Conservation (phyloP, 2,797 vertebrate genomes). For the Lithobates sylvaticus region DNA sequence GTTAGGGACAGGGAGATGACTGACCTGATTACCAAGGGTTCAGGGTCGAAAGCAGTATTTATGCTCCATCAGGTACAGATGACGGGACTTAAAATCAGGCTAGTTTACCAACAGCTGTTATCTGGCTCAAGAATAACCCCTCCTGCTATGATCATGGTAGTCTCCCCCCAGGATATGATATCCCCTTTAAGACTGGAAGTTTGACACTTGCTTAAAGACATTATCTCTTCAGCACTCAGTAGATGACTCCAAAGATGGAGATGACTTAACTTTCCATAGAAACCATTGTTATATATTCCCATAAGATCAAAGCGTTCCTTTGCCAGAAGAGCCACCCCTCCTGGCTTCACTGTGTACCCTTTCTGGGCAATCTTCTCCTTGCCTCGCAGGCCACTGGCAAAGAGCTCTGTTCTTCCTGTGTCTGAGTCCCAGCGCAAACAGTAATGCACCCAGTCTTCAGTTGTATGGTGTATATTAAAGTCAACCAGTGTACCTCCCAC, state of each 20-base stretch:
- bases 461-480: conserved; percentile 73
- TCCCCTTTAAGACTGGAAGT: conserved; percentile 72
- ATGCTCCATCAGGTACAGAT: background rate
- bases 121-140: conserved; percentile 80
- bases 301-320: conserved; percentile 81
- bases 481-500: conserved; percentile 80
- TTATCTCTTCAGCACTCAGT: conserved; percentile 63
- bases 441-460: conserved; percentile 80
- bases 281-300: conserved; percentile 77
- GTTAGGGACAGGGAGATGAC: background rate
- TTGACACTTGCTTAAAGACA: background rate
- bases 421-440: conserved; percentile 82
- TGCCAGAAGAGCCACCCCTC: conserved; percentile 77
- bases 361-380: conserved; percentile 70
- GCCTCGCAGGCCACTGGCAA: conserved; percentile 80
- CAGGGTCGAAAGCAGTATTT: background rate
- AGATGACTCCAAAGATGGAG: conserved; percentile 84
- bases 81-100: background rate
- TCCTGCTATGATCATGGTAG: conserved; percentile 76
- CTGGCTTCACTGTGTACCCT: conserved; percentile 70
- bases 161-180: conserved; percentile 84
- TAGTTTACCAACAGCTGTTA: conserved; percentile 75
- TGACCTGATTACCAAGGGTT: background rate
- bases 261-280: conserved; percentile 78
- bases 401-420: conserved; percentile 72